phyloP scores from a whole-genome alignment of 2,113 vertebrate genomes.

The Lipotes vexillifer region DNA sequence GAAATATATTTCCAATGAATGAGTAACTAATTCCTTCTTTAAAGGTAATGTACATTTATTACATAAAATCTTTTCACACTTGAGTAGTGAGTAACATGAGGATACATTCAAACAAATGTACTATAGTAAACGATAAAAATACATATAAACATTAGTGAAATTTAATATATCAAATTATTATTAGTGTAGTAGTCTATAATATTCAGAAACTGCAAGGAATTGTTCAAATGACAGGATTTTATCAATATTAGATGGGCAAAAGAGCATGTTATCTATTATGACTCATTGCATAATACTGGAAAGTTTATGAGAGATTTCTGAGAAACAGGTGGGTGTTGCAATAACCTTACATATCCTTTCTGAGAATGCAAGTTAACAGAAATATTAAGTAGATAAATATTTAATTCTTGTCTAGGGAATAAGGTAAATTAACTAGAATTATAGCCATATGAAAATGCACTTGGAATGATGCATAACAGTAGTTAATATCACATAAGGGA shows the following conservation, averaged over 20 bases:
- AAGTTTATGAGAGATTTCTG: conserved; percentile 54
- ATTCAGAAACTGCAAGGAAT: not conserved
- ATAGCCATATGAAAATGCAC: conserved; percentile 57
- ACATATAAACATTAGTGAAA: not conserved
- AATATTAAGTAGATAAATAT: conserved; percentile 68
- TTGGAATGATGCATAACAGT: conserved; percentile 47
- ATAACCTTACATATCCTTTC: conserved; percentile 61
- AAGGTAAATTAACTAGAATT: conserved; percentile 64
- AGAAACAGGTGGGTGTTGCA: conserved; percentile 59
- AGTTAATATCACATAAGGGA: conserved; percentile 62
- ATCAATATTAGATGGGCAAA: not conserved
- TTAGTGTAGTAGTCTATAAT: not conserved
- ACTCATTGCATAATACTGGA: conserved; percentile 11
- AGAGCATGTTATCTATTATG: not conserved
- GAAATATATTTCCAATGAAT: not conserved
- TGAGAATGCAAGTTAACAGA: conserved; percentile 72
- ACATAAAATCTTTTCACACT: not conserved
- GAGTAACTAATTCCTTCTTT: not conserved
- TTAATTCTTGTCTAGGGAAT: conserved; percentile 70
- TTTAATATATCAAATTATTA: not conserved
- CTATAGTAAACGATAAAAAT: not conserved
- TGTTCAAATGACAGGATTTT: not conserved
- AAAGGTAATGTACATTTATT: not conserved
- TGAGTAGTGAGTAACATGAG: not conserved
- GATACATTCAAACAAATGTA: not conserved